Percentiles rank a stretch among this genome's conserved stretches.
Evolutionary conservation across 2,113 vertebrate species (phyloP).

Genomic region (Microtus pennsylvanicus): DNA sequence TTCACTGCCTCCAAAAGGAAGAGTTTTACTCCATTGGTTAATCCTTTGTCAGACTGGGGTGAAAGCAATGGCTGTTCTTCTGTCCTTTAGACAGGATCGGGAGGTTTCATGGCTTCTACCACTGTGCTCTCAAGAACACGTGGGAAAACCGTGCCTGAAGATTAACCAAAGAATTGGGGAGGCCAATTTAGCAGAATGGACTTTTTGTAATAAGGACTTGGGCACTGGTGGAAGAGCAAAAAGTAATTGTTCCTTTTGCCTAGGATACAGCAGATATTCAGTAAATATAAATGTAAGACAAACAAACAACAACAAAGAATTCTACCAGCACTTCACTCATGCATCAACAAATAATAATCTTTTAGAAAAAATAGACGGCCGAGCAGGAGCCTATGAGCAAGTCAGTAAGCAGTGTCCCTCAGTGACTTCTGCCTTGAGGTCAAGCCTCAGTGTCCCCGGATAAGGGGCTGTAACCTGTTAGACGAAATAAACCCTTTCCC

Average conservation of each 20-base stretch:
- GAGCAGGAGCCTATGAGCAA: background rate
- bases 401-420: background rate
- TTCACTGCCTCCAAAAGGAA: slow-evolving; percentile 76
- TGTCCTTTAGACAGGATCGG: background rate
- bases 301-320: background rate
- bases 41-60: slow-evolving; percentile 65
- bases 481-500: background rate
- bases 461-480: background rate
- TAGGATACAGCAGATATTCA: slow-evolving; percentile 6
- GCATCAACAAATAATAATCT: background rate
- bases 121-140: slow-evolving; percentile 23
- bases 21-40: slow-evolving; percentile 51
- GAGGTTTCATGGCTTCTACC: background rate
- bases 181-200: background rate
- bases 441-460: background rate
- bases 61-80: slow-evolving; percentile 51
- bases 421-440: background rate
- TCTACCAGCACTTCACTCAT: background rate
- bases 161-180: slow-evolving; percentile 36
- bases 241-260: slow-evolving; percentile 47
- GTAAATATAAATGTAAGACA: slow-evolving; percentile 51
- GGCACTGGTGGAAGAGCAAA: slow-evolving; percentile 25
- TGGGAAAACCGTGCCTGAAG: slow-evolving; percentile 50
- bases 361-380: accelerated
- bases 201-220: slow-evolving; percentile 29